Evolutionary conservation across 2,797 vertebrate species (phyloP).

Genomic region (Coilia nasus): DNA sequence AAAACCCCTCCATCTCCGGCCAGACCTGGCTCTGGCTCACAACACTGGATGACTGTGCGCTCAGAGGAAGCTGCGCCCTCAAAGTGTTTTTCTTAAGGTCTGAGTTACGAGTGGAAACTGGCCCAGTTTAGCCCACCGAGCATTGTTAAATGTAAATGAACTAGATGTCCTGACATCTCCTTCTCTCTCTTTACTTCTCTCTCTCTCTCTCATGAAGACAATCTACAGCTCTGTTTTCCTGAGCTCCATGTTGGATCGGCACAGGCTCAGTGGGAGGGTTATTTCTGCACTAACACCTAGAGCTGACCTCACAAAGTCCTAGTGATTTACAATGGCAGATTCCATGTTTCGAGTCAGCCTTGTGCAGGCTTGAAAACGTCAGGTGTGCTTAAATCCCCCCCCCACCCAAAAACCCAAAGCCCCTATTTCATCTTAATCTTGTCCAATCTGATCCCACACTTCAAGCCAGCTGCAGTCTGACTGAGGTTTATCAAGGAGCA

Average conservation of each 20-base stretch:
- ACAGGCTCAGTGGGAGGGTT: not conserved
- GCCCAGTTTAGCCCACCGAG: not conserved
- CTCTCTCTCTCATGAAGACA: not conserved
- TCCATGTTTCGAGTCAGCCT: not conserved
- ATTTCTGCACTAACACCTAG: not conserved
- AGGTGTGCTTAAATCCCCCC: not conserved
- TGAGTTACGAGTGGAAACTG: not conserved
- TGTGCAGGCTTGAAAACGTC: not conserved
- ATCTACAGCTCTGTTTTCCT: not conserved
- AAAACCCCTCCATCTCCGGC: conserved; percentile 4
- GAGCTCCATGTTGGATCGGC: not conserved
- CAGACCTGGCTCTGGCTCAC: not conserved
- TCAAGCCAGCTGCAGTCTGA: not conserved
- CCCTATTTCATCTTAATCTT: not conserved
- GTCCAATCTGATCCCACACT: not conserved
- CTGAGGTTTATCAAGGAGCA: not conserved
- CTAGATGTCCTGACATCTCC: not conserved
- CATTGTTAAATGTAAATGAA: conserved; percentile 4
- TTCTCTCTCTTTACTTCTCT: not conserved
- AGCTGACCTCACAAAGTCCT: not conserved
- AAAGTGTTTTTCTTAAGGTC: not conserved
- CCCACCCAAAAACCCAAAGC: not conserved
- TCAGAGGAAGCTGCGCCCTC: conserved; percentile 18
- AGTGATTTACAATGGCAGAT: not conserved
- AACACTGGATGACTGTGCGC: not conserved